These are phyloP conservation scores for Masnerella sp. DNA, from an alignment of 2,888 invertebrate genomes.

Conservation along the genomic window DNA sequence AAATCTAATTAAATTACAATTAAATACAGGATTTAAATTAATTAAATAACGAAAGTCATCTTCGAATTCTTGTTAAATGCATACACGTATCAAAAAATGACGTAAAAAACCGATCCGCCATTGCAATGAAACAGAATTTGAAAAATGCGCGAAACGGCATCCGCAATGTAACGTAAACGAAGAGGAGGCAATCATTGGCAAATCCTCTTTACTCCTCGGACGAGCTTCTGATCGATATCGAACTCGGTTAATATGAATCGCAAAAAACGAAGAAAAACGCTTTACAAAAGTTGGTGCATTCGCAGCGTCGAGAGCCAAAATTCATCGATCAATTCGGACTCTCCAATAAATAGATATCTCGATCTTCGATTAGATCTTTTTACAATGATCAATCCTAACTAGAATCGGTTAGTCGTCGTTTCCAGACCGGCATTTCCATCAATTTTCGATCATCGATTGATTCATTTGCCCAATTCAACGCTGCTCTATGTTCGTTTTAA, in stretches of 20 bases:
- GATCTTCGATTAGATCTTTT: constrained; percentile 19
- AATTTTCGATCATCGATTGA: constrained; percentile 2
- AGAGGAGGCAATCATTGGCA: constrained; percentile 11
- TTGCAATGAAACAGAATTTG: constrained; percentile 10
- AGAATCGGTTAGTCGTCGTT: constrained; percentile 13
- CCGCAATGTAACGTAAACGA: neutral
- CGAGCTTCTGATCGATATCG: constrained; percentile 26
- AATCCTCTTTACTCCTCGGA: neutral
- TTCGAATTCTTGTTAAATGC: constrained; percentile 18
- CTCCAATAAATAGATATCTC: constrained; percentile 20
- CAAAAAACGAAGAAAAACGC: constrained; percentile 27
- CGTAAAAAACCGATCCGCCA: constrained; percentile 18
- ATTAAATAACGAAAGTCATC: constrained; percentile 2
- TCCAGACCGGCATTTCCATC: neutral
- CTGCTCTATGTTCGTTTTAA: no score
- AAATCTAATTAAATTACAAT: no score
- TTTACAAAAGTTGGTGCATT: constrained; percentile 67
- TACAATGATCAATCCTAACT: constrained; percentile 25
- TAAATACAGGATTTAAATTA: no score
- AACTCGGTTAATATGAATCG: constrained; percentile 25
- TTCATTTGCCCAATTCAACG: no score
- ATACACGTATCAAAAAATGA: constrained; percentile 29
- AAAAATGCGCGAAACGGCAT: constrained; percentile 26
- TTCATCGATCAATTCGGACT: constrained; percentile 4
- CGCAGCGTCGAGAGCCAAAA: constrained; percentile 61